Conservation (phyloP, 1,140 invertebrate genomes). For the Zaprionus vittiger region DNA sequence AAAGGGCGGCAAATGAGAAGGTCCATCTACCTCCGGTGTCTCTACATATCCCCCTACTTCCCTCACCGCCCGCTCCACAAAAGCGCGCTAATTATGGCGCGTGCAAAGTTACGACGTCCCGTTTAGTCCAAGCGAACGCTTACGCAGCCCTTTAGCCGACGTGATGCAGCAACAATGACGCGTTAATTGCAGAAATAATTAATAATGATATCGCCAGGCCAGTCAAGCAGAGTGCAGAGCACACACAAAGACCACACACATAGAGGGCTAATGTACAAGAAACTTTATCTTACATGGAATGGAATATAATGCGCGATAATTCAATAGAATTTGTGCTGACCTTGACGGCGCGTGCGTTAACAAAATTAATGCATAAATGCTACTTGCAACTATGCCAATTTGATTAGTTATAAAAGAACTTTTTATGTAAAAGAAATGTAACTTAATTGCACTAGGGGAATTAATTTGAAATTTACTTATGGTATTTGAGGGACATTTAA, state of each 20-base stretch:
- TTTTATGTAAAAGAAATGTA: neutral
- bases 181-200: conserved; percentile 82
- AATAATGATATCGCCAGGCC: conserved; percentile 60
- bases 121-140: conserved; percentile 48
- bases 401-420: neutral
- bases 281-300: conserved; percentile 44
- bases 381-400: neutral
- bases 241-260: neutral
- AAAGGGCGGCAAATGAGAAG: conserved; percentile 66
- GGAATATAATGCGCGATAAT: neutral
- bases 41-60: neutral
- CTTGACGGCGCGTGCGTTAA: neutral
- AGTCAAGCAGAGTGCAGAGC: conserved; percentile 1
- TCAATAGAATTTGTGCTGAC: conserved; percentile 4
- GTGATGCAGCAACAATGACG: conserved; percentile 79
- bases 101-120: conserved; percentile 55
- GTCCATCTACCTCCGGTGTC: conserved; percentile 13
- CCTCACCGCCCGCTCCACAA: conserved; percentile 39
- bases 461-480: neutral
- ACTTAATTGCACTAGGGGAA: neutral
- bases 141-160: conserved; percentile 67
- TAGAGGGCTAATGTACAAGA: neutral
- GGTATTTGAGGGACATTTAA: neutral
- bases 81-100: conserved; percentile 76
- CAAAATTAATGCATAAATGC: neutral